Evolutionary conservation across 37 sponge, comb jelly and placozoan species (phyloP), one percentile per base, ranked within the genome.

Genomic region (Mnemiopsis leidyi): DNA sequence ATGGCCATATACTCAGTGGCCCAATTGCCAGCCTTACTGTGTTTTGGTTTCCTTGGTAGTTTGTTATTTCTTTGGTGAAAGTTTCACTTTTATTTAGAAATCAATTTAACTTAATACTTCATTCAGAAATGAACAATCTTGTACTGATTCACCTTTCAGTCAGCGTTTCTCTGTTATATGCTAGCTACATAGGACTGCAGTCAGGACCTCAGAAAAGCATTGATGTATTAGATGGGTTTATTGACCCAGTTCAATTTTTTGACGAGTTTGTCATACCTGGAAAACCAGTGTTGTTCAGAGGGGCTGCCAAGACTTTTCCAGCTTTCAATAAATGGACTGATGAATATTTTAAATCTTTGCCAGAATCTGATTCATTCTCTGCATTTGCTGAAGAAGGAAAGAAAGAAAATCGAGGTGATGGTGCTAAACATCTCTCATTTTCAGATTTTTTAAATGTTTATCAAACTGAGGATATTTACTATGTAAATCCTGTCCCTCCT

Each of bases 321-420:
- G 93, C 93, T 23, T 92, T 38, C 33, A 3, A 16, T 28, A 92
- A 71, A 73, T 92, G 93, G 93, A 92, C 93, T 7, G 93, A 92
- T 29, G 31, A 24, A 69, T 92, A 92, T 71, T 69, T 92, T 21
- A 13, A 35, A 20, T 23, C 67, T 26, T 69, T 92, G 1, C 69
- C 32, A 24, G 69, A 92, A 92, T 73, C 93, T n/a, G 33, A 34
- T 5, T 7, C 69, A 2, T 92, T 32, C 21, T 24, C 48, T 13
- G 40, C 25, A 20, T n/a, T 38, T 5, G 69, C 67, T 68, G 93
- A 92, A 23, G 38, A 69, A 69, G 75, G 93, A 69, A 92, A 92
- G 69, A 92, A 92, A 92, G 93, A 92, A 71, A 92, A 73, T 69
- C 16, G 93, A 36, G 38, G 28, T 69, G 75, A 73, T 69, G 93